A percentile compares a stretch with the other conserved stretches of the same genome.
Evolutionary conservation across 2,113 vertebrate species (phyloP).

Genomic region (Archocentrus centrarchus): DNA sequence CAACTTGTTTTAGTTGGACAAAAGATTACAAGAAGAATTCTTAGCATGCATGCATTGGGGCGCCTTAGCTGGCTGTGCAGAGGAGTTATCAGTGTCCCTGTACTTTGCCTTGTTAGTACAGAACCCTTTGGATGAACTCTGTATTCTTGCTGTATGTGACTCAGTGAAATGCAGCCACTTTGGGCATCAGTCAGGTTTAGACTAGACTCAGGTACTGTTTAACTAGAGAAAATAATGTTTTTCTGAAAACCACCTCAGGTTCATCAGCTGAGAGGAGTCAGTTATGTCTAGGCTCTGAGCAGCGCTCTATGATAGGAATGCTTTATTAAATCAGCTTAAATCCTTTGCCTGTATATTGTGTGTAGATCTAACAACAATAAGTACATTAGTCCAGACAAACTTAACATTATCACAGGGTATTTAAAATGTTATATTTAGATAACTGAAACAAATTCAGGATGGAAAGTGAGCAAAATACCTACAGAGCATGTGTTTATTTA

Average conservation of each 20-base stretch:
- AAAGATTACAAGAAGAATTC: background rate
- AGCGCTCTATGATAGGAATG: background rate
- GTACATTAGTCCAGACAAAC: background rate
- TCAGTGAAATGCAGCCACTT: background rate
- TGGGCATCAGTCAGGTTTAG: background rate
- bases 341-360: background rate
- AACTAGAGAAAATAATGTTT: background rate
- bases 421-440: background rate
- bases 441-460: background rate
- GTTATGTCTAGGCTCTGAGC: background rate
- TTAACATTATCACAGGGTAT: background rate
- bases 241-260: background rate
- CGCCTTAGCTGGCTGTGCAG: background rate
- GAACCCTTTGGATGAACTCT: background rate
- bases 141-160: background rate
- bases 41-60: background rate
- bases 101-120: constrained; percentile 22
- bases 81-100: constrained; percentile 12
- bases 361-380: too few relatives aligned
- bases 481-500: background rate
- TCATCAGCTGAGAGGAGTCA: background rate
- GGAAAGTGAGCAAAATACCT: background rate
- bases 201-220: background rate
- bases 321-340: background rate
- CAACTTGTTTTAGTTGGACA: background rate